phyloP scores from a whole-genome alignment of 2,797 vertebrate genomes.

The Coluber constrictor region DNA sequence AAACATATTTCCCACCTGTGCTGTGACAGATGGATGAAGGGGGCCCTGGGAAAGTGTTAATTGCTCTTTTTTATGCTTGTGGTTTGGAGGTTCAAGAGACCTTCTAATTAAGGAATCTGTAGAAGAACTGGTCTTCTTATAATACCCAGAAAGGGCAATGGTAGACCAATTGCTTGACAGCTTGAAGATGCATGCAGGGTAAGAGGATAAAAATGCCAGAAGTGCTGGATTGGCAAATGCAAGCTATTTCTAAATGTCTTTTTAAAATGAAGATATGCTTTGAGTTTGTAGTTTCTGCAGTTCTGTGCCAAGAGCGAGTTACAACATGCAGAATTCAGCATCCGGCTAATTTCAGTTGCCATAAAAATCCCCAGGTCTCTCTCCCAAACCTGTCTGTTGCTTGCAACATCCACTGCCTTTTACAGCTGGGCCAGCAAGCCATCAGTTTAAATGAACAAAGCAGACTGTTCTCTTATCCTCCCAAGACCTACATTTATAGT shows the following conservation, averaged over 20 bases:
- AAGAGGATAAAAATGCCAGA: constrained; percentile 53
- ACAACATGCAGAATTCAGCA: neutral
- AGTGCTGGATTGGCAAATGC: constrained; percentile 50
- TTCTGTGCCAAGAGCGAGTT: neutral
- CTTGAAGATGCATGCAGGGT: constrained; percentile 57
- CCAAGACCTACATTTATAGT: constrained; percentile 66
- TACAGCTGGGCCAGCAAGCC: constrained; percentile 53
- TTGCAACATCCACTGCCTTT: constrained; percentile 43
- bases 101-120: constrained; percentile 83
- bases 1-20: constrained; percentile 70
- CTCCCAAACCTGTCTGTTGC: neutral
- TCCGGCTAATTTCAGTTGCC: neutral
- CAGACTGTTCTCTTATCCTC: constrained; percentile 65
- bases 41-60: constrained; percentile 74
- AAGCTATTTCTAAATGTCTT: constrained; percentile 26
- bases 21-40: constrained; percentile 78
- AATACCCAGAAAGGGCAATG: constrained; percentile 68
- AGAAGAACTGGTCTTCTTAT: constrained; percentile 78
- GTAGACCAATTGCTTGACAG: constrained; percentile 60
- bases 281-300: neutral
- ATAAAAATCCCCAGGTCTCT: neutral
- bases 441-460: constrained; percentile 69
- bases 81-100: constrained; percentile 76
- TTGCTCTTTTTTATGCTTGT: constrained; percentile 77
- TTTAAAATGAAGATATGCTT: neutral